Conservation (phyloP, 2,113 vertebrate species). For the Cyrtonyx montezumae region DNA sequence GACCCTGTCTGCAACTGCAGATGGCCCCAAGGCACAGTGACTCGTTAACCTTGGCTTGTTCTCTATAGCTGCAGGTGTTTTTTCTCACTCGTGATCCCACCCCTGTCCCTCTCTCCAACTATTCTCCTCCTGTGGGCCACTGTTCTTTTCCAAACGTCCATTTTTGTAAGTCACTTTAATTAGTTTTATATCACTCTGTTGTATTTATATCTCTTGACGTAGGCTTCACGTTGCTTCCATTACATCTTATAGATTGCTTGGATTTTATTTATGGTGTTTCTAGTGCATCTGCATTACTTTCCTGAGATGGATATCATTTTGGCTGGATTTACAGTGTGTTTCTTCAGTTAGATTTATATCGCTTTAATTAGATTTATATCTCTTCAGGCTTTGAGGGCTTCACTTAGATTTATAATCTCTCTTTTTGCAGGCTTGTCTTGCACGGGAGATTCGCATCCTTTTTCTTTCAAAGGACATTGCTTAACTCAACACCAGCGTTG, state of each 20-base stretch:
- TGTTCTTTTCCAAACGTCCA: neutral
- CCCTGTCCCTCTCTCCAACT: neutral
- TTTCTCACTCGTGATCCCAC: neutral
- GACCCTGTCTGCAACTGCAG: neutral
- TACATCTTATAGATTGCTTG: conserved; percentile 21
- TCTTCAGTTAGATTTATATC: conserved; percentile 67
- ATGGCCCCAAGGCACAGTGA: neutral
- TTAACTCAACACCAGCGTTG: neutral
- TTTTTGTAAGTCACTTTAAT: conserved; percentile 64
- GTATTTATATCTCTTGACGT: conserved; percentile 32
- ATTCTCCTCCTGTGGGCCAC: neutral
- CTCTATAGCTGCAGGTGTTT: neutral
- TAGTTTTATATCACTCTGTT: conserved; percentile 35
- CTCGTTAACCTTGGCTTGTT: neutral
- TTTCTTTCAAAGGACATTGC: conserved; percentile 17
- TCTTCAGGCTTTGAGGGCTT: conserved; percentile 50
- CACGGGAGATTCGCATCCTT: neutral
- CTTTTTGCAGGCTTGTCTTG: neutral
- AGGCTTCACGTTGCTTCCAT: conserved; percentile 25
- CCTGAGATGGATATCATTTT: conserved; percentile 62
- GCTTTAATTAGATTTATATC: conserved; percentile 77
- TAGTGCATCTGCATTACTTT: conserved; percentile 64
- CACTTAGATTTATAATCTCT: conserved; percentile 51
- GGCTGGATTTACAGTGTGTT: conserved; percentile 70
- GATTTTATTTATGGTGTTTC: conserved; percentile 66